Base-by-base conservation (phyloP, 2,797 vertebrate genomes). In the Malacoraja senta region DNA sequence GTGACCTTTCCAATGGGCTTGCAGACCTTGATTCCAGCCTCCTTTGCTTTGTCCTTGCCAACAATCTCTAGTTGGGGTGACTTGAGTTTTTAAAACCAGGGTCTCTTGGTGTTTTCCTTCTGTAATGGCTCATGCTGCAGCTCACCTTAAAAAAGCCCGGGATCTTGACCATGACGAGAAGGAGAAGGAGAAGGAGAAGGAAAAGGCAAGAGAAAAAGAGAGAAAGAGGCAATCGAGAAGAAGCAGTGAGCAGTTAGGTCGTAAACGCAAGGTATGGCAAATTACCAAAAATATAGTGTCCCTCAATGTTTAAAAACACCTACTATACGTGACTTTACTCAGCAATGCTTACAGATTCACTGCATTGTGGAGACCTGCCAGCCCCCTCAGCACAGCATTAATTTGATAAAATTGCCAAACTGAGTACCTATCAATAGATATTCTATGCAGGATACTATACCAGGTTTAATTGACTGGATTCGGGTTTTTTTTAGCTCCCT, bases 121-220 rank as follows among this genome's bases (percentile, higher is more conserved):
- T 94, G 74, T 35, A 95, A 99, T 99, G 98, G 99, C 99, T 96
- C 99, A 99, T 0, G 99, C 98, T 0, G 98, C 99, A 0, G 97
- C 98, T 94, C 98, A 98, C 94, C 97, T 99, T 95, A 99, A 99
- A 97, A 99, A 99, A 97, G 98, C 98, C 96, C 96, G 99, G 83
- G 97, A 98, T 94, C 96, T 96, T 65, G 98, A 99, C 91, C 95
- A 98, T 94, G 94, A 96, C 94, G 99, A 99, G 94, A 98, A 97
- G 94, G 95, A 94, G 93, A 96, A 96, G 79, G 95, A 95, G 94
- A 96, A 98, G 95, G 97, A 98, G 94, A 96, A 98, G 95, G 97
- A 98, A 94, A 98, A 97, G 95, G 98, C 97, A 93, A 96, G 95
- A 93, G 98, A 98, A 93, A 96, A 95, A 93, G 98, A 99, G 95